Evolutionary conservation across 2,797 vertebrate genomes (phyloP), one percentile per base, ranked within the genome.

Genomic region (Scleropages formosus): DNA sequence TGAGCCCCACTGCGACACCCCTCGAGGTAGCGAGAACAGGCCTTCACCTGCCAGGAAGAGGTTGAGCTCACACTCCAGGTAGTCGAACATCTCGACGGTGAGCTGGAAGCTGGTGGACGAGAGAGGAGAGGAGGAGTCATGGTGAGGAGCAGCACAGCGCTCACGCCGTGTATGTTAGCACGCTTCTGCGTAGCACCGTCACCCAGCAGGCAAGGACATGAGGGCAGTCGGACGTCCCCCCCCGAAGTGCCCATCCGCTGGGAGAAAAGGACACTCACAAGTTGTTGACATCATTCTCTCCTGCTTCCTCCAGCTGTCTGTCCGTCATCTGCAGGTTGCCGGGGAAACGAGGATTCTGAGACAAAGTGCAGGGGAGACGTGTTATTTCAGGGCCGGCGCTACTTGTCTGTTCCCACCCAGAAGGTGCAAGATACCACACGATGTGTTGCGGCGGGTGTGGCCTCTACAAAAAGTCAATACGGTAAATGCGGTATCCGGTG

Each of bases 1-100:
- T 90, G 87, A 75, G 77, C 18, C 56, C 66, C 6, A 22, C 22
- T 22, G 46, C 66, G 24, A 47, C 16, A 61, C 9, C 9, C 16
- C 4, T 4, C 16, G 6, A 61, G 20, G 10, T 18, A 18, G 16
- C 6, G 18, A 61, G 12, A 18, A 18, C 15, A 26, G 70, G n/a
- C 24, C 92, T 94, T 81, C n/a, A 98, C 97, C 98, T 0, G 94
- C 94, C 76, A 98, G 94, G 89, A 99, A 99, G 82, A 99, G 95
- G 89, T 94, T 98, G 82, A 99, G 95, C 87, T 99, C 96, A 78
- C 95, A 98, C 88, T 99, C 98, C 92, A 99, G 89, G 85, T 98
- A 99, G 90, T 99, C 98, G 80, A 99, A 99, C 95, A 99, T 99
- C 90, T 99, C 98, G 80, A 99, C 98, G 0, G 98, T 99, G 86